Conservation (phyloP, 2,888 invertebrate genomes). For the Acleris emargana region DNA sequence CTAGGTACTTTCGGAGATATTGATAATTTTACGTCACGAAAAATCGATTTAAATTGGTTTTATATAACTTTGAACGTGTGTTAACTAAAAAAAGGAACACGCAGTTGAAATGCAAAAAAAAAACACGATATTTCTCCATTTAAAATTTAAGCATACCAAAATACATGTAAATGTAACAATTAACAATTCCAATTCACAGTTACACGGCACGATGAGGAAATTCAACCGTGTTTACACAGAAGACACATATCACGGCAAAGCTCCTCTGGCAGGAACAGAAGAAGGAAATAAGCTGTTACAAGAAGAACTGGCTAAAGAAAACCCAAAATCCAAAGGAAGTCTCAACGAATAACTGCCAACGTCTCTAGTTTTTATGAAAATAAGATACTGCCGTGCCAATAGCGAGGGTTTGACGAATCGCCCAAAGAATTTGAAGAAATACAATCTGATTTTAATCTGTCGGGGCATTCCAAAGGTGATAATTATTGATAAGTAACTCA, state of each 20-base stretch:
- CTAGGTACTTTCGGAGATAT: too few relatives aligned
- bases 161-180: too few relatives aligned
- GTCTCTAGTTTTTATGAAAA: background rate
- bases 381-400: background rate
- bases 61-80: too few relatives aligned
- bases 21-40: too few relatives aligned
- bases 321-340: conserved; percentile 21
- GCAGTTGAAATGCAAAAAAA: too few relatives aligned
- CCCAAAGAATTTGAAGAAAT: background rate
- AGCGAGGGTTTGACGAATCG: background rate
- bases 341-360: conserved; percentile 10
- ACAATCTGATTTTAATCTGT: background rate
- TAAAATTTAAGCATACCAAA: too few relatives aligned
- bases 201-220: conserved; percentile 87
- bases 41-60: too few relatives aligned
- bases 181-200: conserved; percentile 63
- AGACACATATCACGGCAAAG: conserved; percentile 85
- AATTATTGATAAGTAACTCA: conserved; percentile 2
- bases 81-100: too few relatives aligned
- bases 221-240: conserved; percentile 87
- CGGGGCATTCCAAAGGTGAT: background rate
- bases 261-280: conserved; percentile 73
- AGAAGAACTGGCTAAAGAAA: conserved; percentile 61
- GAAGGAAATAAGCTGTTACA: conserved; percentile 75
- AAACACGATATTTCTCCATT: too few relatives aligned